phyloP scores from a whole-genome alignment of 2,888 invertebrate species.

The Limulus polyphemus region DNA sequence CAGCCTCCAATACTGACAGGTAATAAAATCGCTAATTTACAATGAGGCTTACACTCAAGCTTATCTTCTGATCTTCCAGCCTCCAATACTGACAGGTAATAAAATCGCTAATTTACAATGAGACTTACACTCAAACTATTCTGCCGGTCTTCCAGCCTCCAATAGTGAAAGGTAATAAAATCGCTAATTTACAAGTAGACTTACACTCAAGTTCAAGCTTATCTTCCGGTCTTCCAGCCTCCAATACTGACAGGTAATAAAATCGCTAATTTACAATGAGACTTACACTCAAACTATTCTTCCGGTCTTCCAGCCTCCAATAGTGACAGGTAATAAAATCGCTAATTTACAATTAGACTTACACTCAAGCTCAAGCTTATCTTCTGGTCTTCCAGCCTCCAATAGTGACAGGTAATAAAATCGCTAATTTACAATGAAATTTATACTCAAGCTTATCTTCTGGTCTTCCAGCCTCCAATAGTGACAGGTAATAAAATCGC shows the following conservation, averaged over 20 bases:
- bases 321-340: conserved; percentile 77
- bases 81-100: conserved; percentile 86
- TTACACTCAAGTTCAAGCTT: conserved; percentile 81
- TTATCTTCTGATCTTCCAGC: conserved; percentile 94
- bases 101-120: conserved; percentile 45
- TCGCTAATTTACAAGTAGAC: too few species aligned
- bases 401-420: conserved; percentile 85
- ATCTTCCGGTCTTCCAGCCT: conserved; percentile 91
- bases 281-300: conserved; percentile 93
- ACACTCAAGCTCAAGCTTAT: conserved; percentile 97
- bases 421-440: conserved; percentile 34
- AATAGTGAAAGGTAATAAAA: conserved; percentile 88
- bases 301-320: conserved; percentile 91
- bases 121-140: conserved; percentile 88
- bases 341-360: conserved; percentile 39
- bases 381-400: conserved; percentile 90
- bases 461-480: too few species aligned
- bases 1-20: too few species aligned
- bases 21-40: background rate
- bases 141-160: conserved; percentile 90
- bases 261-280: conserved; percentile 33
- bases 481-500: too few species aligned
- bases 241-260: conserved; percentile 85
- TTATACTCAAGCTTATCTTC: conserved; percentile 78
- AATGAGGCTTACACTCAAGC: conserved; percentile 69